Percentiles rank a stretch among this genome's conserved stretches.
Evolutionary conservation across 2,888 invertebrate species (phyloP).

Genomic region (Leucoma salicis): DNA sequence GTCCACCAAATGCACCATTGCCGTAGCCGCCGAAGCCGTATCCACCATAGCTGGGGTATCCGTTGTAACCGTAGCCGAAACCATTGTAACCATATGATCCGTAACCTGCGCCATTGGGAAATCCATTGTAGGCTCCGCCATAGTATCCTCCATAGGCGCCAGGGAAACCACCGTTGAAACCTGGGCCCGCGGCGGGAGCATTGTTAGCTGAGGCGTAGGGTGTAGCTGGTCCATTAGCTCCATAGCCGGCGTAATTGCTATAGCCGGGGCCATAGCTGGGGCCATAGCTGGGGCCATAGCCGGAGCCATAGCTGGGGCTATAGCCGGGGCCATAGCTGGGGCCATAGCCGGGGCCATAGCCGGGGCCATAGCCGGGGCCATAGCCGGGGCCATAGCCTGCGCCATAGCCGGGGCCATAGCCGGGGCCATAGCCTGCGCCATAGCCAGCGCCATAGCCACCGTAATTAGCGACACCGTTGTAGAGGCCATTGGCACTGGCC

Average conservation of each 20-base stretch:
- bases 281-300: neutral
- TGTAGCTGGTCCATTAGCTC: conserved; percentile 14
- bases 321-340: neutral
- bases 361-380: conserved; percentile 13
- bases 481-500: conserved; percentile 37
- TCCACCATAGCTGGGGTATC: conserved; percentile 7
- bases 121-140: neutral
- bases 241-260: neutral
- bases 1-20: conserved; percentile 9
- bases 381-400: conserved; percentile 20
- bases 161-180: neutral
- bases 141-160: neutral
- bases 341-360: neutral
- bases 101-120: conserved; percentile 6
- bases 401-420: conserved; percentile 16
- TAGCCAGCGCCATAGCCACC: conserved; percentile 15
- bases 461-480: conserved; percentile 6
- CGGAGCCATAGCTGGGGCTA: neutral
- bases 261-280: neutral
- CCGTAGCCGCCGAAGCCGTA: conserved; percentile 14
- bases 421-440: conserved; percentile 14
- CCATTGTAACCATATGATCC: conserved; percentile 11
- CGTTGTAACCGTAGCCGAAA: conserved; percentile 12
- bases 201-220: neutral
- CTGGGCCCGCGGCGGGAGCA: neutral